phyloP scores from a whole-genome alignment of 2,888 invertebrate species.

The Nomada hirtipes region DNA sequence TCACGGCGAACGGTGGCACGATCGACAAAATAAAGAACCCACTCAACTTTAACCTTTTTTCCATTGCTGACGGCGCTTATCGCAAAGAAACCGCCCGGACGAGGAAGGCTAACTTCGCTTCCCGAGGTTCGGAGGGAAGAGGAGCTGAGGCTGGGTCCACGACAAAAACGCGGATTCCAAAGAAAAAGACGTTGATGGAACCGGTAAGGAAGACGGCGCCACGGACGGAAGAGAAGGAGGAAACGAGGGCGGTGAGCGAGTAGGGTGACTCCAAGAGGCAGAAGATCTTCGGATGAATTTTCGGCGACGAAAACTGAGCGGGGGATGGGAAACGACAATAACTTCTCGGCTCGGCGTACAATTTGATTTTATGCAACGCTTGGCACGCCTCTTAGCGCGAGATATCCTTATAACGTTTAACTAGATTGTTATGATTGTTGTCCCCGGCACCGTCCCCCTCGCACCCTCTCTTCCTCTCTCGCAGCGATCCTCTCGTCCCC shows the following conservation, averaged over 20 bases:
- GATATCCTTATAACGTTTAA: slow-evolving; percentile 84
- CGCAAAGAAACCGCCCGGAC: background rate
- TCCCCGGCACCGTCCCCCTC: slow-evolving; percentile 74
- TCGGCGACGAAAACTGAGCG: slow-evolving; percentile 67
- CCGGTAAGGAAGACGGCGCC: slow-evolving; percentile 7
- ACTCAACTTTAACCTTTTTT: background rate
- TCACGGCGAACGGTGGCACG: no score
- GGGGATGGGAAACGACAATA: slow-evolving; percentile 82
- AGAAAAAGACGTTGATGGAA: slow-evolving; percentile 30
- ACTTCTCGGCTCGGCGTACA: slow-evolving; percentile 83
- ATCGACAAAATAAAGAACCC: background rate
- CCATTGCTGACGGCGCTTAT: background rate
- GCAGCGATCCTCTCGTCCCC: slow-evolving; percentile 48
- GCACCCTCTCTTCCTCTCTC: slow-evolving; percentile 19
- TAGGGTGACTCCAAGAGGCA: slow-evolving; percentile 53
- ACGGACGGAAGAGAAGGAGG: slow-evolving; percentile 10
- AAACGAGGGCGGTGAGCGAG: slow-evolving; percentile 2
- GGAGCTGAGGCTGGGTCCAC: background rate
- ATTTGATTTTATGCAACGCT: slow-evolving; percentile 85
- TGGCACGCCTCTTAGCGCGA: slow-evolving; percentile 84
- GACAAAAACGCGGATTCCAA: slow-evolving; percentile 28
- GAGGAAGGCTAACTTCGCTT: background rate
- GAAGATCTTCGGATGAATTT: slow-evolving; percentile 67
- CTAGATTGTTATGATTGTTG: slow-evolving; percentile 84
- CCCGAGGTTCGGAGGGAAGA: background rate